Evolutionary conservation across 2,888 invertebrate genomes (phyloP), one percentile per base, ranked within the genome.

Genomic region (Cataglyphis cursor): DNA sequence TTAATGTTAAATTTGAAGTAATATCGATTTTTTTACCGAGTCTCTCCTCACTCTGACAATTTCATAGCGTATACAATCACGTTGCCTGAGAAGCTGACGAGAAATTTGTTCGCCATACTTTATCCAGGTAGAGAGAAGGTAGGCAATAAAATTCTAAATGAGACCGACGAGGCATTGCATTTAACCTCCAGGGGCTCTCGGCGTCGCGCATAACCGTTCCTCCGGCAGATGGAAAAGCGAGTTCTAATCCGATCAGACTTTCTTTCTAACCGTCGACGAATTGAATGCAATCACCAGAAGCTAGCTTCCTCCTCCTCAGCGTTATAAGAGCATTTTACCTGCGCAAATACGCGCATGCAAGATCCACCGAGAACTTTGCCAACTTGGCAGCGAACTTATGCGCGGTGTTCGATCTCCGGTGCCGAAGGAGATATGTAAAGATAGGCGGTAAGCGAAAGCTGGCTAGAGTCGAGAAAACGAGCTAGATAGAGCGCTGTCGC

Each of bases 241-340:
- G 75, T 75, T 84, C 75, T 76, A 73, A 85, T 85, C 85, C 85
- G 72, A 84, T 78, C 76, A 75, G 70, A 48, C 59, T 81, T 72
- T 84, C 78, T 84, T 81, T 81, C 84, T 54, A 54, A 70, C 31
- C 78, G 76, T 38, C 84, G 81, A 65, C 66, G 64, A 84, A 85
- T 85, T 84, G 84, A 85, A 85, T 85, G 85, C 84, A 85, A 85
- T 85, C 83, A 85, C 72, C 78, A 81, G 15, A 65, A 76, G 76
- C 82, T 84, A 82, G 72, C 84, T 76, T 82, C 65, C 59, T 57
- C 12, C 66, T 51, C 65, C 61, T 38, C 54, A 41, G 41, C 66
- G 66, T 81, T 81, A 70, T 75, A 72, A 84, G 70, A 78, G 82
- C 75, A 81, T 84, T 84, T 84, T 62, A 80, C 59, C 82, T 73